Percentiles rank a stretch among this genome's conserved stretches.
Evolutionary conservation across 92 coral and sea anemone genomes (phyloP).

Genomic region (Parazoanthus atlanticus): DNA sequence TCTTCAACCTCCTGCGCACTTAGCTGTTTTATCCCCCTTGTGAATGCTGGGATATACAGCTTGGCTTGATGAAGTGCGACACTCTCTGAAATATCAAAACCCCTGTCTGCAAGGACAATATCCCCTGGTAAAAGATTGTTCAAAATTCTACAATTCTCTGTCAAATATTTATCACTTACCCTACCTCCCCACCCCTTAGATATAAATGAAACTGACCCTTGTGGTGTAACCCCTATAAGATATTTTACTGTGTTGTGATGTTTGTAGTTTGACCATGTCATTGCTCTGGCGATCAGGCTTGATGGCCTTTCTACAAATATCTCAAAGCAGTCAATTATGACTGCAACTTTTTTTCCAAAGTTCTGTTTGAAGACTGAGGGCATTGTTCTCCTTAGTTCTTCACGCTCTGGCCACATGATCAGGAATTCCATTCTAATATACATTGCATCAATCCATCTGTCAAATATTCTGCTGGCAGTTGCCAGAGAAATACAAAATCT

Average conservation of each 20-base stretch:
- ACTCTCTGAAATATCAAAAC: constrained; percentile 43
- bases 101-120: constrained; percentile 53
- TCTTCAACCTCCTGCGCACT: constrained; percentile 46
- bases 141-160: constrained; percentile 36
- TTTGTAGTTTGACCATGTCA: too few species aligned
- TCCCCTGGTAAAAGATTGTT: constrained; percentile 32
- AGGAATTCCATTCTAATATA: constrained; percentile 12
- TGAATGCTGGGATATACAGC: constrained; percentile 49
- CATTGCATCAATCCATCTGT: constrained; percentile 30
- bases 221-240: constrained; percentile 61
- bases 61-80: constrained; percentile 38
- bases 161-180: constrained; percentile 51
- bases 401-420: too few species aligned
- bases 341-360: constrained; percentile 52
- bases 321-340: constrained; percentile 59
- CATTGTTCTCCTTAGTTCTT: constrained; percentile 33
- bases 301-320: constrained; percentile 52
- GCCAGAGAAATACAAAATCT: constrained; percentile 45
- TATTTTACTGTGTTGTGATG: constrained; percentile 63
- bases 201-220: constrained; percentile 54
- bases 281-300: constrained; percentile 54
- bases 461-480: constrained; percentile 43
- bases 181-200: constrained; percentile 66
- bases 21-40: constrained; percentile 40
- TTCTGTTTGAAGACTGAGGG: constrained; percentile 45